Conservation (phyloP, 2,797 vertebrate genomes). For the Acestrorhynchus altus region DNA sequence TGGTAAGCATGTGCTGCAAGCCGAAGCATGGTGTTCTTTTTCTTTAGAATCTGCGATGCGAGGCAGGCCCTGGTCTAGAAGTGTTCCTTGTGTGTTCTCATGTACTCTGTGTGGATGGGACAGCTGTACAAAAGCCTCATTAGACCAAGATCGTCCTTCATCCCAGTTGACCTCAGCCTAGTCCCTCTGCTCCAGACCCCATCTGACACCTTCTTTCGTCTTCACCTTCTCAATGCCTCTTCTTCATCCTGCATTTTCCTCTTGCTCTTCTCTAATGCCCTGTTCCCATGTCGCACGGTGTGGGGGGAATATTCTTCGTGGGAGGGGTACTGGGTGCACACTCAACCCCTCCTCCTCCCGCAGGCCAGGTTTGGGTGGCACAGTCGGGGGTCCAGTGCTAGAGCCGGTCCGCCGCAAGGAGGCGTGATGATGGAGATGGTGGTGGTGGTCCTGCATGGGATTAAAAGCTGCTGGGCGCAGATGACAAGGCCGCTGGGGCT, state of each 20-base stretch:
- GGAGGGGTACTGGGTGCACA: slow-evolving; percentile 88
- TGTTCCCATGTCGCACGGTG: slow-evolving; percentile 92
- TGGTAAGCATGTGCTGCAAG: slow-evolving; percentile 47
- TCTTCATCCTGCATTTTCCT: slow-evolving; percentile 3
- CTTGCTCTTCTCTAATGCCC: slow-evolving; percentile 87
- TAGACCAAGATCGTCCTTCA: slow-evolving; percentile 6
- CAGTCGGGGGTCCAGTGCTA: slow-evolving; percentile 70
- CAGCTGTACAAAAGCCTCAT: slow-evolving; percentile 19
- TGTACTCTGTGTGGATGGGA: slow-evolving; percentile 34
- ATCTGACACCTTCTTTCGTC: neutral
- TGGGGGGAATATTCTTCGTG: slow-evolving; percentile 90
- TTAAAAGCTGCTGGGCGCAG: slow-evolving; percentile 80
- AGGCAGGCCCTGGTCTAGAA: slow-evolving; percentile 40
- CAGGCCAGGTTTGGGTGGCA: slow-evolving; percentile 55
- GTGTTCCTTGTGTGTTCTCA: slow-evolving; percentile 8
- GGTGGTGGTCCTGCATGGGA: slow-evolving; percentile 72
- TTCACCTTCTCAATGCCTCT: neutral
- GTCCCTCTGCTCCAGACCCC: neutral
- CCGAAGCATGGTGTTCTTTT: slow-evolving; percentile 38
- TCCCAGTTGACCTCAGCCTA: slow-evolving; percentile 3
- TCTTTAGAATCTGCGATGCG: slow-evolving; percentile 22
- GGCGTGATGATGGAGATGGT: slow-evolving; percentile 78
- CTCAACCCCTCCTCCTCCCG: slow-evolving; percentile 82
- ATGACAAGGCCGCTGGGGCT: slow-evolving; percentile 83
- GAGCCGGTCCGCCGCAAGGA: slow-evolving; percentile 69